Base-by-base conservation (phyloP, 2,113 vertebrate species). In the Tiliqua scincoides region DNA sequence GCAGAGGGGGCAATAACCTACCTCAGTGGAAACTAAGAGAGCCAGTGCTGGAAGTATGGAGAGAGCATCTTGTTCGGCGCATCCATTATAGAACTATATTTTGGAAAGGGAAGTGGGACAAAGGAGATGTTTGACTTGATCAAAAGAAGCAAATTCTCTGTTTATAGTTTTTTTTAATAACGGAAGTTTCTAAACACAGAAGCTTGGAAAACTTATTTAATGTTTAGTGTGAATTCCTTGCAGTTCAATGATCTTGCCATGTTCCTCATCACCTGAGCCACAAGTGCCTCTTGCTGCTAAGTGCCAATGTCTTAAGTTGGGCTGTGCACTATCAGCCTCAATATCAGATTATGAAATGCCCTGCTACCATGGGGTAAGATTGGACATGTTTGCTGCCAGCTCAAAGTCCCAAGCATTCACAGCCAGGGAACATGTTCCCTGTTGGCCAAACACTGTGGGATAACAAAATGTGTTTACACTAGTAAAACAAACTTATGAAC, bases 1-100 rank as follows among this genome's bases (percentile, higher is more conserved):
- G 57, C 27, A 25, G 43, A 57, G 48, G 83, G 89, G 90, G 86
- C 83, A 48, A 77, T 85, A 59, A 89, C 87, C 94, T 95, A 95
- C 95, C 95, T 95, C 95, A 95, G 71, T 0, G 1, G 85, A 91
- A 84, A 75, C 43, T 63, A 32, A 82, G 85, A 76, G 37, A 87
- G 57, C 79, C 71, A 73, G 67, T n/a, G 43, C n/a, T 61, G 57
- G 57, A 86, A 72, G 17, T 15, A 37, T 30, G n/a, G 43, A 8
- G 78, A 74, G 73, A 89, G 68, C 43, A 23, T 20, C 17, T 35
- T 0, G 11, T 61, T 74, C 43, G 8, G 43, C 18, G 11, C 6
- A 23, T 67, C 14, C 18, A 52, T 59, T 14, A 11, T 2, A 43
- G 80, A 87, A 72, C 37, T 90, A 61, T 21, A 91, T 89, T 67